phyloP scores from a whole-genome alignment of 2,888 invertebrate genomes.

The Lobophora halterata region DNA sequence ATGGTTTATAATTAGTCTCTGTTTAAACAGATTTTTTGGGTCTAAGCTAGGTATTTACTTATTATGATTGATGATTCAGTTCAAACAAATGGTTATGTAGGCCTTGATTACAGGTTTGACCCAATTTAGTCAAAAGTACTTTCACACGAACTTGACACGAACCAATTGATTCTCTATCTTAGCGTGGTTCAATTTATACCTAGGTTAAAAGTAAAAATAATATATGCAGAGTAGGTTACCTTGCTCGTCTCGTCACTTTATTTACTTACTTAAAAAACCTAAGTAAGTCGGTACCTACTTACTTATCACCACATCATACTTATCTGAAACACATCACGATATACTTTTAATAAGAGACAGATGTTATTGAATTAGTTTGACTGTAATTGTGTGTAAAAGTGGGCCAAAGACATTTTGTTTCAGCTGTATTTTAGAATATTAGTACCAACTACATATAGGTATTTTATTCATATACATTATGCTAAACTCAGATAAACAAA shows the following conservation, averaged over 20 bases:
- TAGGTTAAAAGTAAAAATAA: no score
- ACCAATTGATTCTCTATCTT: no score
- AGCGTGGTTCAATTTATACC: no score
- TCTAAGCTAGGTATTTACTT: no score
- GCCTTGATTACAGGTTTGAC: constrained; percentile 24
- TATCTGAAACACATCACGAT: no score
- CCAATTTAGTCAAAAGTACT: constrained; percentile 34
- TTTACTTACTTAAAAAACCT: background rate
- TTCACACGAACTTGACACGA: constrained; percentile 46
- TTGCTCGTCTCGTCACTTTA: no score
- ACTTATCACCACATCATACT: background rate
- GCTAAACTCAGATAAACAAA: no score
- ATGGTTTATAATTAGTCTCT: constrained; percentile 8
- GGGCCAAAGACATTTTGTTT: constrained; percentile 24
- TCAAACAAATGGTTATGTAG: constrained; percentile 4
- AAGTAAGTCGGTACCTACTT: background rate
- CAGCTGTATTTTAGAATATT: no score
- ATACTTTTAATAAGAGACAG: background rate
- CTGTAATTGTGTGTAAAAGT: constrained; percentile 18
- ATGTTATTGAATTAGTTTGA: constrained; percentile 6
- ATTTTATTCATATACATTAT: no score
- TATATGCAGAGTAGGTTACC: no score
- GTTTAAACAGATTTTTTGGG: no score
- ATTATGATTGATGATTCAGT: constrained; percentile 1
- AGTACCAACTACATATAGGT: no score